Evolutionary conservation across 2,888 invertebrate genomes (phyloP).

Genomic region (Diarsia rubi): DNA sequence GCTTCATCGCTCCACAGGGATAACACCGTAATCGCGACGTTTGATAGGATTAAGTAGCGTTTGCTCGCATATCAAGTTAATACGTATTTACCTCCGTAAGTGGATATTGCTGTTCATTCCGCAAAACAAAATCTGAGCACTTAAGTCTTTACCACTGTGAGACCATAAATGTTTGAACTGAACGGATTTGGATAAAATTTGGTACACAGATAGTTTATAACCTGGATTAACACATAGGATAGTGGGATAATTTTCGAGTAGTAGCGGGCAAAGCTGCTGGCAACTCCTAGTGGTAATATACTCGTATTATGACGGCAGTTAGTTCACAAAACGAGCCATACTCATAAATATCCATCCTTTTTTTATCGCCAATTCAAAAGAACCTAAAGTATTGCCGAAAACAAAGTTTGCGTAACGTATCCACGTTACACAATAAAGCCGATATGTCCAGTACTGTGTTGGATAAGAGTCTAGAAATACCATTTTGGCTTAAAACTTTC

Average conservation of each 20-base stretch:
- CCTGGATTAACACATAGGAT: no score
- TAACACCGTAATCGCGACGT: constrained; percentile 27
- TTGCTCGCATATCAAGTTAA: constrained; percentile 32
- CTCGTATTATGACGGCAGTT: neutral
- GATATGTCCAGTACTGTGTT: constrained; percentile 7
- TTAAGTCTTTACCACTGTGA: neutral
- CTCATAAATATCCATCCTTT: neutral
- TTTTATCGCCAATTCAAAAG: neutral
- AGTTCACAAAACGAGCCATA: neutral
- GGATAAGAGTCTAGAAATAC: constrained; percentile 18
- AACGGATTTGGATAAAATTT: no score
- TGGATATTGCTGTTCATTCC: constrained; percentile 17
- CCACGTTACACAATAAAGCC: constrained; percentile 7
- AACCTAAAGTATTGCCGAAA: constrained; percentile 1
- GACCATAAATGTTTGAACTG: neutral
- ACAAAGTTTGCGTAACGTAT: neutral
- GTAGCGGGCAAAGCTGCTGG: no score
- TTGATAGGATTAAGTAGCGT: constrained; percentile 25
- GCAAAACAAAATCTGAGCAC: constrained; percentile 1
- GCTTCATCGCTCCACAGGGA: constrained; percentile 5
- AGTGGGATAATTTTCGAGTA: no score
- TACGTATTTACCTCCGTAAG: constrained; percentile 30
- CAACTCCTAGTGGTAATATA: no score
- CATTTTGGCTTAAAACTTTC: constrained; percentile 47
- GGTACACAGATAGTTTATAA: no score